Evolutionary conservation across 1,140 invertebrate species (phyloP).

Genomic region (Zaprionus lachaisei): DNA sequence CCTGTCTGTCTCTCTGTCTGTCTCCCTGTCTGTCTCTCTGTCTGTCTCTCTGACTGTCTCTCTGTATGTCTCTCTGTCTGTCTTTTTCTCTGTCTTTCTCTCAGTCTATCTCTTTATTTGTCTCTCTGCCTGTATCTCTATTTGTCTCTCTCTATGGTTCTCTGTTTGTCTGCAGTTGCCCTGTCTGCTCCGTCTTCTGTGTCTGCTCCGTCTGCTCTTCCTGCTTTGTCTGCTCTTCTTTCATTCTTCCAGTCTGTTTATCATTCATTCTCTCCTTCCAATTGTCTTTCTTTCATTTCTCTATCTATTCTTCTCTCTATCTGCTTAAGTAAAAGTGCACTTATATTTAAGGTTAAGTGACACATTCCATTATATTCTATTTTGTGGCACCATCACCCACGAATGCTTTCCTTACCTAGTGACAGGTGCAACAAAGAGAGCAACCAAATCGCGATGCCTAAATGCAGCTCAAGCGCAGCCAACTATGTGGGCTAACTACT

Average conservation of each 20-base stretch:
- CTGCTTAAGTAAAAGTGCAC: neutral
- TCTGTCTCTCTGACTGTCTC: neutral
- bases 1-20: neutral
- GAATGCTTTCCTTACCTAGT: slow-evolving; percentile 1
- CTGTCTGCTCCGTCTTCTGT: no score
- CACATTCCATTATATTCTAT: slow-evolving; percentile 6
- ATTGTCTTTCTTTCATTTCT: no score
- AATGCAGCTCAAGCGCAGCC: slow-evolving; percentile 46
- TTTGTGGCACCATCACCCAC: slow-evolving; percentile 6
- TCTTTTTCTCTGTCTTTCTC: neutral
- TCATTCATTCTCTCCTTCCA: no score
- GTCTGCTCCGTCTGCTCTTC: no score
- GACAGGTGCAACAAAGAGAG: neutral
- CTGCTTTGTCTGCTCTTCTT: no score
- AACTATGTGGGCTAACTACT: slow-evolving; percentile 28
- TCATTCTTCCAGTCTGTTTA: no score
- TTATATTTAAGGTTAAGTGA: neutral
- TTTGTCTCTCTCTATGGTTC: no score
- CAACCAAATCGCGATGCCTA: slow-evolving; percentile 12
- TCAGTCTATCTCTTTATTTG: no score
- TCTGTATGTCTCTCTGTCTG: neutral
- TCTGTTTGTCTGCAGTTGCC: no score
- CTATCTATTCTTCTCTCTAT: no score
- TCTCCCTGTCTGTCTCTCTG: neutral
- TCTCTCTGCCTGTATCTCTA: no score